These are phyloP conservation scores for Axea sp. DNA, from an alignment of 2,888 invertebrate genomes.

Conservation along the genomic window DNA sequence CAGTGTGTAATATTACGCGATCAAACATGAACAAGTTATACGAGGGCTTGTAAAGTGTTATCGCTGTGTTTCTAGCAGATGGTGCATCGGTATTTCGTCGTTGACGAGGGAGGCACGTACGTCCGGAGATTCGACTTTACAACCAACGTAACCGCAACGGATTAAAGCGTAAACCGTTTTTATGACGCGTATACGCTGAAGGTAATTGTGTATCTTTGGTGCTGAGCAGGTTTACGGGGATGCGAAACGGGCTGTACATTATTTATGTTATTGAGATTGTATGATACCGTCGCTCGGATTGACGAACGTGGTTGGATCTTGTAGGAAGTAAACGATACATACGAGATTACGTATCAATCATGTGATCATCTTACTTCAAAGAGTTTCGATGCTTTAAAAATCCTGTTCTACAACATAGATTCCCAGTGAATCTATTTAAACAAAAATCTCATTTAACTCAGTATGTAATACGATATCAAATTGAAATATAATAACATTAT, in stretches of 20 bases:
- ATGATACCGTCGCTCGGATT: slow-evolving; percentile 34
- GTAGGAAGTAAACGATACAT: slow-evolving; percentile 19
- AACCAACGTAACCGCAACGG: slow-evolving; percentile 57
- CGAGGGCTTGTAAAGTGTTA: slow-evolving; percentile 61
- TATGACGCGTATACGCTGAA: slow-evolving; percentile 59
- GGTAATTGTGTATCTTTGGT: slow-evolving; percentile 62
- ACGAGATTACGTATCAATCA: slow-evolving; percentile 34
- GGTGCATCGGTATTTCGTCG: slow-evolving; percentile 54
- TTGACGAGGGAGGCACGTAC: slow-evolving; percentile 52
- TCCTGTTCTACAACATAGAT: not conserved
- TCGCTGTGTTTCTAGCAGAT: slow-evolving; percentile 58
- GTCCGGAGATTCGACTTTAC: slow-evolving; percentile 57
- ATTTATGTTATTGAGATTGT: slow-evolving; percentile 57
- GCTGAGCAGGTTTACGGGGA: slow-evolving; percentile 42
- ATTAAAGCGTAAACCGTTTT: slow-evolving; percentile 62
- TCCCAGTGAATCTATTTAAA: too few species aligned
- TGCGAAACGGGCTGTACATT: slow-evolving; percentile 52
- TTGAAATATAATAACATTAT: too few species aligned
- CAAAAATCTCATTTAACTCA: too few species aligned
- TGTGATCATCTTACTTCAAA: not conserved
- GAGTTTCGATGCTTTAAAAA: not conserved
- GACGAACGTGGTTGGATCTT: slow-evolving; percentile 24
- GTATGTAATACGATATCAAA: too few species aligned
- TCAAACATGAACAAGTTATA: slow-evolving; percentile 61
- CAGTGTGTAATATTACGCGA: slow-evolving; percentile 52